These are phyloP conservation scores for Mormyrops boulengeri DNA, from an alignment of 2,797 vertebrate species.

Conservation along the genomic window DNA sequence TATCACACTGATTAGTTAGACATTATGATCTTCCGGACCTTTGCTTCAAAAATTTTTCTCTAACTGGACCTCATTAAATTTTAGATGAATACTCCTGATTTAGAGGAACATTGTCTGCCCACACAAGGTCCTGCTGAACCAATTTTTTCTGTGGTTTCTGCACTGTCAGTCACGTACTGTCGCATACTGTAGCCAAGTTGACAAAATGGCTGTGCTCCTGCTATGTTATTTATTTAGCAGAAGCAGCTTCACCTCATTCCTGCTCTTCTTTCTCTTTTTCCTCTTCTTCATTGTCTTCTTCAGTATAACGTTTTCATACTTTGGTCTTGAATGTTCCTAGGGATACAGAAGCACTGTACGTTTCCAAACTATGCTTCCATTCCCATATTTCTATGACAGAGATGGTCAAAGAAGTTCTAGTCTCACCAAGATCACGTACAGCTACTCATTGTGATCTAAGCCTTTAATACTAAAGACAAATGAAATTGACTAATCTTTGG, in stretches of 20 bases:
- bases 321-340: constrained; percentile 83
- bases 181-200: not conserved
- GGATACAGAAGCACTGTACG: constrained; percentile 12
- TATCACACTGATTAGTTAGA: too few species aligned
- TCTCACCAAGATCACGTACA: not conserved
- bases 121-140: not conserved
- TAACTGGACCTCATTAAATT: too few species aligned
- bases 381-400: not conserved
- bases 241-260: constrained; percentile 51
- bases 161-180: not conserved
- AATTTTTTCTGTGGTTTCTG: not conserved
- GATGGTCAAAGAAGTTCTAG: not conserved
- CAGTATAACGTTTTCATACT: constrained; percentile 82
- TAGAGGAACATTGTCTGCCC: not conserved
- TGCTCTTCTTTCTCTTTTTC: constrained; percentile 46
- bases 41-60: too few species aligned
- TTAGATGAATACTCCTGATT: too few species aligned
- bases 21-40: too few species aligned
- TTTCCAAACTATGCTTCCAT: not conserved
- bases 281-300: constrained; percentile 74
- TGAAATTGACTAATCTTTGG: not conserved
- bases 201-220: not conserved
- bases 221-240: not conserved
- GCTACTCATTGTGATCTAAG: not conserved
- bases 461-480: not conserved